phyloP scores from a whole-genome alignment of 2,888 invertebrate species.

The Rhamphomyia laevipes region DNA sequence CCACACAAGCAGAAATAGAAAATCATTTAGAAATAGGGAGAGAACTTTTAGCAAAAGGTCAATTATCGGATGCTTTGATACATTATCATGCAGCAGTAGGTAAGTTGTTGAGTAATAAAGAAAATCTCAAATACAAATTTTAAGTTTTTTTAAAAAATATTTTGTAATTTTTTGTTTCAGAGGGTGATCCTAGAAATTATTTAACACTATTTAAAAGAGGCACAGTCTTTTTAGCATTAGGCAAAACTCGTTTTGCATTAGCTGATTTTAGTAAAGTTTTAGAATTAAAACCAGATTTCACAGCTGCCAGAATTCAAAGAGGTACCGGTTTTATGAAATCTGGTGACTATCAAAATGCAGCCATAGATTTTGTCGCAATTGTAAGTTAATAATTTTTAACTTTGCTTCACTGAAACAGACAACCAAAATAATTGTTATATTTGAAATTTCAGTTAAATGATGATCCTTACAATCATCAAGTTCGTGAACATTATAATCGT shows the following conservation, averaged over 20 bases:
- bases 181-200: conserved; percentile 92
- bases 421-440: not conserved
- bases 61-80: conserved; percentile 88
- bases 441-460: conserved; percentile 43
- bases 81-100: conserved; percentile 98
- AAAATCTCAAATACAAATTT: conserved; percentile 8
- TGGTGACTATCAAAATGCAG: conserved; percentile 72
- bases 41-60: conserved; percentile 82
- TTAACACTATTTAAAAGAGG: conserved; percentile 92
- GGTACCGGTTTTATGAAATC: conserved; percentile 84
- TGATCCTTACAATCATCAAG: conserved; percentile 71
- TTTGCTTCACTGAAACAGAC: not conserved
- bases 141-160: not conserved
- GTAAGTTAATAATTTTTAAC: conserved; percentile 46
- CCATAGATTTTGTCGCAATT: conserved; percentile 69
- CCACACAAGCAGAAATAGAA: conserved; percentile 66
- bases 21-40: conserved; percentile 90
- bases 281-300: conserved; percentile 89
- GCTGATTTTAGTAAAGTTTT: conserved; percentile 88
- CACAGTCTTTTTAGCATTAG: conserved; percentile 90
- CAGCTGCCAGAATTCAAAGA: conserved; percentile 70
- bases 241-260: conserved; percentile 89
- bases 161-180: conserved; percentile 38
- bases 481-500: conserved; percentile 52
- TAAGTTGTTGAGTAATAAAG: conserved; percentile 37